These are phyloP conservation scores for Rhaphigaster nebulosa DNA, from an alignment of 2,888 invertebrate species.

Conservation along the genomic window DNA sequence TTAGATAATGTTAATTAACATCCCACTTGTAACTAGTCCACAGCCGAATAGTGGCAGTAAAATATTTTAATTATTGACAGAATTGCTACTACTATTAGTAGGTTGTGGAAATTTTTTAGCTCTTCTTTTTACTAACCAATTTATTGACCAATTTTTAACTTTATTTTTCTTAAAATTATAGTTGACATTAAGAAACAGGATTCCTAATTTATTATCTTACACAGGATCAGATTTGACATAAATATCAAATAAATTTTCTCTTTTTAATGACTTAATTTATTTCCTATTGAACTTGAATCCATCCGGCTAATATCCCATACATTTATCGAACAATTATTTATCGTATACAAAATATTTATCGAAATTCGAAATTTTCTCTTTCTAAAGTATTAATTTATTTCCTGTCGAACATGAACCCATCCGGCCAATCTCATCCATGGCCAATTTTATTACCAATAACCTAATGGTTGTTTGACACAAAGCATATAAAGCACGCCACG, in stretches of 20 bases:
- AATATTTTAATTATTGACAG: neutral
- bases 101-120: neutral
- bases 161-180: neutral
- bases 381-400: no score
- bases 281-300: neutral
- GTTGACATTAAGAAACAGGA: neutral
- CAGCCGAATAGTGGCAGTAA: slow-evolving; percentile 2
- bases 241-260: neutral
- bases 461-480: no score
- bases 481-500: no score
- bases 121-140: neutral
- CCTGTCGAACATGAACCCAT: no score
- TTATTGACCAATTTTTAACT: neutral
- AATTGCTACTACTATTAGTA: neutral
- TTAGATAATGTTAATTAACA: neutral
- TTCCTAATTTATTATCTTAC: neutral
- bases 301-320: neutral
- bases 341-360: no score
- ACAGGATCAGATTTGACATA: neutral
- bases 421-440: no score
- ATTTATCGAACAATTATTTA: no score
- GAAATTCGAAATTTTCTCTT: no score
- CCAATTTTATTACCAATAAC: no score
- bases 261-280: neutral
- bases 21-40: neutral